Evolutionary conservation across 2,113 vertebrate genomes (phyloP).

Genomic region (Stictonetta naevosa): DNA sequence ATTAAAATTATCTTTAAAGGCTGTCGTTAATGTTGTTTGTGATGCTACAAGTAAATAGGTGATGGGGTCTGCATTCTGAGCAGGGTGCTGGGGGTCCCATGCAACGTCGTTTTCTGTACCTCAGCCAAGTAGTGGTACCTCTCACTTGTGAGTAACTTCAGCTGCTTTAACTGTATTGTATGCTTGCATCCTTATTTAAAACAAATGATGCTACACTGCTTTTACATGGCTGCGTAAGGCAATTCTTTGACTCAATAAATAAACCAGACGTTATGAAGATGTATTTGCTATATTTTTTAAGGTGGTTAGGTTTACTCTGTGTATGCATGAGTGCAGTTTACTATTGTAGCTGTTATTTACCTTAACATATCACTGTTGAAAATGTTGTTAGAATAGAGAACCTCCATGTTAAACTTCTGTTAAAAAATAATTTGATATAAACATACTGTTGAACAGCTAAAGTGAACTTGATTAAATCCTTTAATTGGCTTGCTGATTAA

Average conservation of each 20-base stretch:
- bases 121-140: background rate
- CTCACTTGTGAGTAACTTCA: background rate
- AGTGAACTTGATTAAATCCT: conserved; percentile 1
- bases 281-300: background rate
- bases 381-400: background rate
- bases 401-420: background rate
- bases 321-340: background rate
- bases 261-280: background rate
- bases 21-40: background rate
- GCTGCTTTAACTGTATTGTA: background rate
- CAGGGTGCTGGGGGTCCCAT: background rate
- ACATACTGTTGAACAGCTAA: background rate
- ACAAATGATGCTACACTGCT: background rate
- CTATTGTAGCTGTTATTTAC: background rate
- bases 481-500: conserved; percentile 30
- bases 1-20: background rate
- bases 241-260: background rate
- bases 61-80: background rate
- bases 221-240: background rate
- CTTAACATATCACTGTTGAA: background rate
- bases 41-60: background rate
- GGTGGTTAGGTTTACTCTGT: background rate
- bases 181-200: background rate
- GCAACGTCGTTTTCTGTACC: background rate
- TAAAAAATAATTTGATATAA: conserved; percentile 31